phyloP scores from a whole-genome alignment of 2,797 vertebrate species.

The Scomberomorus guttatus region DNA sequence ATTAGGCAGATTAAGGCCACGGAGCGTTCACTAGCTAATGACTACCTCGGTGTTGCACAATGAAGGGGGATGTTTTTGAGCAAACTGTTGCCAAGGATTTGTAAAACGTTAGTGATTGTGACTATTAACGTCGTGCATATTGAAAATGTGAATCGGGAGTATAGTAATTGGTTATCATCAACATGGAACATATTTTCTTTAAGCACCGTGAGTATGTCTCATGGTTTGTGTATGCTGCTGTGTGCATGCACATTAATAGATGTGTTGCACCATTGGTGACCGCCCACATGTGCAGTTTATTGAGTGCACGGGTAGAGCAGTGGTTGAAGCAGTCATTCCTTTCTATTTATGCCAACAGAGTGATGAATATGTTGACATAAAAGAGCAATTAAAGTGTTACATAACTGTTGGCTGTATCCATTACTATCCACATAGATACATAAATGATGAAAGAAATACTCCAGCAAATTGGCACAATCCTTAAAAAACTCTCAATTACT shows the following conservation, averaged over 20 bases:
- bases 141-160: neutral
- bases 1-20: conserved; percentile 67
- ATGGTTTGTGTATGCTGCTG: neutral
- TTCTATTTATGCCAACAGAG: too few species aligned
- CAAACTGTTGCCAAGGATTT: conserved; percentile 16
- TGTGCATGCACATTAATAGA: neutral
- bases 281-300: neutral
- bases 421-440: neutral
- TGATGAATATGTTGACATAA: too few species aligned
- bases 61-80: neutral
- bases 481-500: neutral
- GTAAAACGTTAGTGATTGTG: neutral
- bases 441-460: neutral
- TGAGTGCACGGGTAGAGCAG: neutral
- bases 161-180: neutral
- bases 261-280: neutral
- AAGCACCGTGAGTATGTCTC: neutral
- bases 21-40: conserved; percentile 54
- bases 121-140: neutral
- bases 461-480: neutral
- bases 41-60: conserved; percentile 22
- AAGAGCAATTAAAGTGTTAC: neutral
- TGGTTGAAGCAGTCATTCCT: neutral
- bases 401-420: neutral
- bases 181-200: neutral